Percentiles rank a stretch among this genome's conserved stretches.
Evolutionary conservation across 2,113 vertebrate genomes (phyloP).

Genomic region (Conger conger): DNA sequence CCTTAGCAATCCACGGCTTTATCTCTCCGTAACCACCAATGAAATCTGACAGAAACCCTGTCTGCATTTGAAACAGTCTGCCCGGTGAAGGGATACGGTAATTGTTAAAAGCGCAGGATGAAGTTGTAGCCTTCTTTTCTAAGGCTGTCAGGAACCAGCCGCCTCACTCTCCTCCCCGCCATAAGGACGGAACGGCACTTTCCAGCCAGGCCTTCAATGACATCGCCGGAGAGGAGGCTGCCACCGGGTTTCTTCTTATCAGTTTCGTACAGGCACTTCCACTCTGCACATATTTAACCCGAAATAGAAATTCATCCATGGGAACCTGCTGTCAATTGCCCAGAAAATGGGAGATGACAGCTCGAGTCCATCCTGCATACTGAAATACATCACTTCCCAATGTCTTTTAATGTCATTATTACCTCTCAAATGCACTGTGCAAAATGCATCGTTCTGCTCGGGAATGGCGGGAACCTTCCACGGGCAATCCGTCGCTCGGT

Average conservation of each 20-base stretch:
- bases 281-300: constrained; percentile 75
- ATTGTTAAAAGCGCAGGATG: constrained; percentile 31
- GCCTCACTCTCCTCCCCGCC: background rate
- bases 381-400: constrained; percentile 75
- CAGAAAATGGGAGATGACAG: constrained; percentile 83
- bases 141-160: constrained; percentile 11
- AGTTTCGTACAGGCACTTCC: constrained; percentile 73
- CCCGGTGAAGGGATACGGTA: constrained; percentile 15
- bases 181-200: background rate
- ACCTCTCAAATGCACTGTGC: constrained; percentile 78
- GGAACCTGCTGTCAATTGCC: constrained; percentile 78
- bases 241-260: constrained; percentile 74
- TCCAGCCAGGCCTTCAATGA: constrained; percentile 28
- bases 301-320: constrained; percentile 76
- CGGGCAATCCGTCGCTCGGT: constrained; percentile 60
- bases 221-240: constrained; percentile 28
- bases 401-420: constrained; percentile 85
- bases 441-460: constrained; percentile 69
- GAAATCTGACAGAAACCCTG: constrained; percentile 5
- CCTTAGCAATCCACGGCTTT: no score
- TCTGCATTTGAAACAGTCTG: constrained; percentile 13
- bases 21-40: background rate
- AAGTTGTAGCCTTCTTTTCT: constrained; percentile 21
- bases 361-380: constrained; percentile 75
- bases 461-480: constrained; percentile 63